These are phyloP conservation scores for Gnathonemus echidnorhynchus DNA, from an alignment of 2,113 vertebrate species.

Conservation along the genomic window DNA sequence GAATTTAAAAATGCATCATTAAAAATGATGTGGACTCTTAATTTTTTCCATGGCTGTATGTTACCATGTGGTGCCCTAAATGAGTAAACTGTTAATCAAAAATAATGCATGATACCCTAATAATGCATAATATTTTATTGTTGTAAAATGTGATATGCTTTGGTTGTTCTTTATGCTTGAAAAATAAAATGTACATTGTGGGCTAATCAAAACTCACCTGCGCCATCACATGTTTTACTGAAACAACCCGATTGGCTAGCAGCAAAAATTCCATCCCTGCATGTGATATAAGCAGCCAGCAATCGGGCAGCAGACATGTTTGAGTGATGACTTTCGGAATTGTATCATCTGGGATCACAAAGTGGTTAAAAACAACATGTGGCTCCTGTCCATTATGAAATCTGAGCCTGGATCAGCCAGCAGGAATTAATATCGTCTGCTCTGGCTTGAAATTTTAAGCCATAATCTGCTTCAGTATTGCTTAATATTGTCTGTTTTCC, in stretches of 20 bases:
- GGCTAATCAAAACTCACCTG: background rate
- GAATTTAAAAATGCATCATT: no score
- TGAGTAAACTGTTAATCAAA: background rate
- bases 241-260: background rate
- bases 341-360: slow-evolving; percentile 51
- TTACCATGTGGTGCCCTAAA: background rate
- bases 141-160: background rate
- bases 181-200: background rate
- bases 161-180: background rate
- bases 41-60: no score
- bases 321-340: slow-evolving; percentile 51
- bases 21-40: no score
- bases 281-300: slow-evolving; percentile 43
- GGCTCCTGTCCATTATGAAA: slow-evolving; percentile 50
- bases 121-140: background rate
- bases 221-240: background rate
- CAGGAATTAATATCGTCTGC: slow-evolving; percentile 55
- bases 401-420: slow-evolving; percentile 47
- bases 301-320: slow-evolving; percentile 41
- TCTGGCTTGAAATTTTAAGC: slow-evolving; percentile 51
- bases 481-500: slow-evolving; percentile 52
- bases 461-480: slow-evolving; percentile 66
- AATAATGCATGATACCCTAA: no score
- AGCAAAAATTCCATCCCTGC: background rate
- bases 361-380: slow-evolving; percentile 30